Percentiles rank a stretch among this genome's conserved stretches.
phyloP scores from a whole-genome alignment of 1,140 invertebrate genomes.

The Nymphalis io region DNA sequence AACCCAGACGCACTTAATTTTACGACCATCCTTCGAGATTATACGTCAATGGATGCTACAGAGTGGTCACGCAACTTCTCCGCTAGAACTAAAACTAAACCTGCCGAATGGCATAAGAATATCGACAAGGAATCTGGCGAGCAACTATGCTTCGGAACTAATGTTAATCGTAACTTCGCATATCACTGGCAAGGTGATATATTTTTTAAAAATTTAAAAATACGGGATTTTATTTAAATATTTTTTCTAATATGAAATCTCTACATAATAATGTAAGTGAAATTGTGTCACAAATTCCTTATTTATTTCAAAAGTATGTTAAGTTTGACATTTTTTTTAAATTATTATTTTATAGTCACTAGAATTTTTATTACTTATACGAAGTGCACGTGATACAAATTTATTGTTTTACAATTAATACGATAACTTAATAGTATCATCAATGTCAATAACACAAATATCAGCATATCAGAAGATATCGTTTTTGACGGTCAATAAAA shows the following conservation, averaged over 20 bases:
- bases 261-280: too few relatives aligned
- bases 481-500: conserved; percentile 8
- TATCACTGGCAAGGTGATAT: conserved; percentile 73
- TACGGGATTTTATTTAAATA: too few relatives aligned
- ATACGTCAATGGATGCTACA: conserved; percentile 40
- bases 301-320: too few relatives aligned
- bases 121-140: conserved; percentile 46
- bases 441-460: conserved; percentile 23
- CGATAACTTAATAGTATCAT: conserved; percentile 13
- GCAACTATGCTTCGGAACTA: conserved; percentile 61
- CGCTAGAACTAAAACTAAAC: conserved; percentile 45
- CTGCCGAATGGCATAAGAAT: conserved; percentile 66
- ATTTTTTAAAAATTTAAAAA: background rate
- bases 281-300: too few relatives aligned
- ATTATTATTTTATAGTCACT: too few relatives aligned
- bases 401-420: background rate
- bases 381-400: conserved; percentile 3
- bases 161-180: conserved; percentile 72
- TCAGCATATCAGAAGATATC: background rate
- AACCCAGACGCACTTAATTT: conserved; percentile 69
- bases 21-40: conserved; percentile 47
- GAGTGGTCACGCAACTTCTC: conserved; percentile 57
- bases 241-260: too few relatives aligned
- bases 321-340: too few relatives aligned
- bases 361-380: background rate